phyloP scores from a whole-genome alignment of 2,888 invertebrate species.

The Drosophila phalerata region DNA sequence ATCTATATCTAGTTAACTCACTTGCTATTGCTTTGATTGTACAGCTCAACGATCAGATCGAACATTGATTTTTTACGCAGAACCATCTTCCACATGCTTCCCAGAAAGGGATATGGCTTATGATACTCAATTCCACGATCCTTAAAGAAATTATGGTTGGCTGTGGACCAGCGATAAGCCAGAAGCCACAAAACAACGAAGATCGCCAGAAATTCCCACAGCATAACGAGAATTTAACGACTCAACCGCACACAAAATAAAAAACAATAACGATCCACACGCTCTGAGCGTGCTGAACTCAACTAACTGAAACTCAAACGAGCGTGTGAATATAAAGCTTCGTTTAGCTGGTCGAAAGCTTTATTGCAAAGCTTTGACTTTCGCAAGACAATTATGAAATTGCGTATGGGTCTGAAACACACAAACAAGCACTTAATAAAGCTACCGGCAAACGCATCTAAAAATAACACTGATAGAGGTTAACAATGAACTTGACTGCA shows the following conservation, averaged over 20 bases:
- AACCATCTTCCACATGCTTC: conserved; percentile 44
- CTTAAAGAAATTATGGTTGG: conserved; percentile 69
- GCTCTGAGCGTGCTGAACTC: conserved; percentile 13
- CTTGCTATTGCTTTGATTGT: conserved; percentile 34
- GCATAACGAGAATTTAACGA: conserved; percentile 27
- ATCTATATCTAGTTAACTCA: conserved; percentile 22
- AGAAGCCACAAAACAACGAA: conserved; percentile 47
- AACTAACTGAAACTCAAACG: conserved; percentile 6
- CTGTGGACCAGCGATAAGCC: conserved; percentile 73
- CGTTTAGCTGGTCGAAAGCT: background rate
- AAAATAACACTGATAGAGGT: conserved; percentile 1
- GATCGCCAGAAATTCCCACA: conserved; percentile 36
- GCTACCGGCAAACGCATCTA: conserved; percentile 7
- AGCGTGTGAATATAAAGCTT: conserved; percentile 3
- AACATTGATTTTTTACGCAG: conserved; percentile 36
- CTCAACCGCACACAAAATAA: background rate
- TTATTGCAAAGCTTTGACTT: conserved; percentile 7
- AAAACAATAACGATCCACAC: conserved; percentile 4
- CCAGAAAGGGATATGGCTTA: conserved; percentile 39
- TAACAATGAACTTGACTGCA: conserved; percentile 15
- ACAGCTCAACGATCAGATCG: conserved; percentile 40
- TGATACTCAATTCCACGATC: conserved; percentile 65
- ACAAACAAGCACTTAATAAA: background rate
- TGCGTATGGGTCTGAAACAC: background rate
- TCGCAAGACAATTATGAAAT: background rate